Base-by-base conservation (phyloP, 2,113 vertebrate species). In the Girardinichthys multiradiatus region DNA sequence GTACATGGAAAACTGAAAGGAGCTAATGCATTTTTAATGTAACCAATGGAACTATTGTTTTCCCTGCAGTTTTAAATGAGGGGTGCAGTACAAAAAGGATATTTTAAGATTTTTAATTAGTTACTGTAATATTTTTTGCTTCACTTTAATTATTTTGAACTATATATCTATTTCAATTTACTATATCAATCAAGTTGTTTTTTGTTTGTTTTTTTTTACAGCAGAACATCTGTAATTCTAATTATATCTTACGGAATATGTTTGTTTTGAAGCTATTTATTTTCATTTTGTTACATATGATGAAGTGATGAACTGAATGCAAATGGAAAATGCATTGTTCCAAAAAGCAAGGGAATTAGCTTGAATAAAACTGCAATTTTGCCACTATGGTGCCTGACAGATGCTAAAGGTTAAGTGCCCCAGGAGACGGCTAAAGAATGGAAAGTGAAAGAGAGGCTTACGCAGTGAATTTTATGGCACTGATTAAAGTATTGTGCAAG, bases 361-460 rank as follows among this genome's bases (percentile, higher is more conserved):
- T 15, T 24, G 19, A 12, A 4, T 13, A 1, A 63, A 74, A 57
- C 27, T 33, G 15, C 59, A 57, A 42, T 48, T 64, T 62, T 66
- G 19, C 27, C 45, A 30, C 4, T 62, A 59, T 58, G 19, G 35
- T 61, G 51, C 66, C 37, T 74, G 7, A 72, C 35, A 27, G 9
- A 14, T 31, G 30, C 4, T 54, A 67, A 59, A 72, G 72, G 26
- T 66, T 59, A 69, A 77, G 64, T 51, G 57, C n/a, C 17, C 7
- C 12, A 29, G 33, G 31, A 11, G 10, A 27, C 21, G 11, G 6
- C 30, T 61, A 68, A 51, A 48, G 37, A 70, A 57, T 45, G 1
- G 19, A 75, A 72, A 64, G 10, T 28, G 2, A 31, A 66, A 27
- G 54, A 37, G 39, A 37, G 4, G 1, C 30, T 70, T 64, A 73